Conservation (phyloP, 2,888 invertebrate genomes). For the Iselma pallidipennis region DNA sequence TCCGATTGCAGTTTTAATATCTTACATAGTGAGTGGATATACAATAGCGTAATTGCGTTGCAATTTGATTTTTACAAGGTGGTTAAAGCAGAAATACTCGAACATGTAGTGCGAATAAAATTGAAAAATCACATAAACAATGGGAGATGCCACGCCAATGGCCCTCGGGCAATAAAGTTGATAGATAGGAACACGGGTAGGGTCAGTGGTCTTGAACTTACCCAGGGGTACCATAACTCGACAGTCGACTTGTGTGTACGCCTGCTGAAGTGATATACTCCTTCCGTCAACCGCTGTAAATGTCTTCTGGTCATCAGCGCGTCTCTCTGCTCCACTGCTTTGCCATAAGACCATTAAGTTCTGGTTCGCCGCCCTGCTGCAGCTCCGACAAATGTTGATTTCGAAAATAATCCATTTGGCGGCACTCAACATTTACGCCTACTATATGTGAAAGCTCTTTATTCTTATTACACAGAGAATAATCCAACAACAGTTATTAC, state of each 20-base stretch:
- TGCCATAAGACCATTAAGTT: constrained; percentile 32
- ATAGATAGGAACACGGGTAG: constrained; percentile 54
- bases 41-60: constrained; percentile 25
- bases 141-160: constrained; percentile 54
- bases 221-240: constrained; percentile 55
- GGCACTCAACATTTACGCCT: constrained; percentile 26
- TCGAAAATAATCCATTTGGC: constrained; percentile 27
- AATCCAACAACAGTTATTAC: not conserved
- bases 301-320: constrained; percentile 55
- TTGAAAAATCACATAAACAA: constrained; percentile 54
- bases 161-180: constrained; percentile 51
- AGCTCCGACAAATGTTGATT: constrained; percentile 25
- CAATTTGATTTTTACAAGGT: constrained; percentile 10
- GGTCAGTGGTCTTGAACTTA: constrained; percentile 51
- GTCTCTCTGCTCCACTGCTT: constrained; percentile 32
- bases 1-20: not conserved
- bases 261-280: constrained; percentile 53
- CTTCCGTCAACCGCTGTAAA: constrained; percentile 56
- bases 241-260: constrained; percentile 39
- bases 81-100: constrained; percentile 24
- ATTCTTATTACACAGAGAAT: not conserved
- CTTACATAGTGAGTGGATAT: not conserved
- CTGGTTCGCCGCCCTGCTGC: constrained; percentile 31
- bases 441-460: constrained; percentile 21
- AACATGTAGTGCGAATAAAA: constrained; percentile 36